phyloP scores from a whole-genome alignment of 2,888 invertebrate species.

The Sussaba pulchella region DNA sequence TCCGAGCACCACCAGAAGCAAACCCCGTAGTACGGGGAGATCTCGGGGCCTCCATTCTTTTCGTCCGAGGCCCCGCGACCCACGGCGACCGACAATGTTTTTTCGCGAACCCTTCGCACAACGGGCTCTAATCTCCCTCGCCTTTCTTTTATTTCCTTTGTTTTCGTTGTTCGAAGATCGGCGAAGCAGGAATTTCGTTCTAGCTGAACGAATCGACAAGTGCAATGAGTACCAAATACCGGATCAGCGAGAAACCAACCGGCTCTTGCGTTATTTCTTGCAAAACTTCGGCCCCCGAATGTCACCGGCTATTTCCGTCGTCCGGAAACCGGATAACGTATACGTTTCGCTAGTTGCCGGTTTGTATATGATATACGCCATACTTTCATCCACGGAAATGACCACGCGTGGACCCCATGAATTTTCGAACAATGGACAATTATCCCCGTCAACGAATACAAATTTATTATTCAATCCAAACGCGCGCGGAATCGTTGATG shows the following conservation, averaged over 20 bases:
- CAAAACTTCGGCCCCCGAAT: no score
- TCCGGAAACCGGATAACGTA: background rate
- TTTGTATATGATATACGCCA: no score
- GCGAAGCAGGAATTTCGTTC: slow-evolving; percentile 55
- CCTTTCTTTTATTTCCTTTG: slow-evolving; percentile 1
- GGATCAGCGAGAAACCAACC: background rate
- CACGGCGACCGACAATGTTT: slow-evolving; percentile 17
- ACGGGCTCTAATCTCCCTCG: slow-evolving; percentile 43
- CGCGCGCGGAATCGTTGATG: slow-evolving; percentile 41
- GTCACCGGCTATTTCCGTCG: background rate
- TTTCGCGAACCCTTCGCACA: slow-evolving; percentile 54
- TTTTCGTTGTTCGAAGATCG: slow-evolving; percentile 38
- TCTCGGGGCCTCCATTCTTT: slow-evolving; percentile 49
- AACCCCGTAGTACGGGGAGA: no score
- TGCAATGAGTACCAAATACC: slow-evolving; percentile 22
- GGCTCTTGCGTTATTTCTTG: background rate
- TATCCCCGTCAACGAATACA: slow-evolving; percentile 41
- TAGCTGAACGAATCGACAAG: slow-evolving; percentile 46
- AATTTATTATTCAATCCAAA: slow-evolving; percentile 51
- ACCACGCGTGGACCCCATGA: no score
- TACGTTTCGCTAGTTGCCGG: no score
- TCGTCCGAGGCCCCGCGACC: slow-evolving; percentile 15
- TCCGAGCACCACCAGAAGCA: slow-evolving; percentile 17
- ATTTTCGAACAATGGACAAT: slow-evolving; percentile 48
- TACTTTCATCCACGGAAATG: no score